These are phyloP conservation scores for Acomys russatus DNA, from an alignment of 2,797 vertebrate species.

Conservation along the genomic window DNA sequence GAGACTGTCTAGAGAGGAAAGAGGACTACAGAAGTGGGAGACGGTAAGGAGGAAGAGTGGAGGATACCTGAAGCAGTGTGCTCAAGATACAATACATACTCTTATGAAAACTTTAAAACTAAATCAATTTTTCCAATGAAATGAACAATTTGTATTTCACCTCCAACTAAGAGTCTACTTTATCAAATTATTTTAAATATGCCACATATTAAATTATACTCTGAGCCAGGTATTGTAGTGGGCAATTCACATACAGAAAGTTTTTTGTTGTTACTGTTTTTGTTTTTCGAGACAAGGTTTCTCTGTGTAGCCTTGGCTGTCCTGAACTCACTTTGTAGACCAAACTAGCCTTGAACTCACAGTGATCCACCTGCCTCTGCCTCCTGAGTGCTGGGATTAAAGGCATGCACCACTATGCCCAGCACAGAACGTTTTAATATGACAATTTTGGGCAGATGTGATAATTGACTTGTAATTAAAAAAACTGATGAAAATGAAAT, in stretches of 20 bases:
- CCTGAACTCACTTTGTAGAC: no score
- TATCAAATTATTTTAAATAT: not conserved
- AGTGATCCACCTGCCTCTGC: no score
- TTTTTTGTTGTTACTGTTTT: no score
- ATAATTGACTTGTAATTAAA: not conserved
- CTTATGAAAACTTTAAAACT: not conserved
- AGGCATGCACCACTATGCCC: no score
- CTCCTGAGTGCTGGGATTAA: no score
- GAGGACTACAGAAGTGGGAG: not conserved
- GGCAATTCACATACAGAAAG: not conserved
- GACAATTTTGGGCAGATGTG: not conserved
- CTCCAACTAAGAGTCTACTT: not conserved
- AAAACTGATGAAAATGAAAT: not conserved
- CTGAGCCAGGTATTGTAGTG: not conserved
- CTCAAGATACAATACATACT: not conserved
- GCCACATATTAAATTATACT: not conserved
- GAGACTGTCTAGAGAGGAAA: not conserved
- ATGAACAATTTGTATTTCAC: not conserved
- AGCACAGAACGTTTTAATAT: not conserved
- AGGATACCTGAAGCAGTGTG: no score
- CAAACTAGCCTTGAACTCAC: no score
- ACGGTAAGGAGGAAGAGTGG: not conserved
- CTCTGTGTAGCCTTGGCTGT: no score
- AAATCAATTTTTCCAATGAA: not conserved
- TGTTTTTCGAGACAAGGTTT: no score